phyloP scores from a whole-genome alignment of 1,140 invertebrate genomes.

The Platorchestia sp. region DNA sequence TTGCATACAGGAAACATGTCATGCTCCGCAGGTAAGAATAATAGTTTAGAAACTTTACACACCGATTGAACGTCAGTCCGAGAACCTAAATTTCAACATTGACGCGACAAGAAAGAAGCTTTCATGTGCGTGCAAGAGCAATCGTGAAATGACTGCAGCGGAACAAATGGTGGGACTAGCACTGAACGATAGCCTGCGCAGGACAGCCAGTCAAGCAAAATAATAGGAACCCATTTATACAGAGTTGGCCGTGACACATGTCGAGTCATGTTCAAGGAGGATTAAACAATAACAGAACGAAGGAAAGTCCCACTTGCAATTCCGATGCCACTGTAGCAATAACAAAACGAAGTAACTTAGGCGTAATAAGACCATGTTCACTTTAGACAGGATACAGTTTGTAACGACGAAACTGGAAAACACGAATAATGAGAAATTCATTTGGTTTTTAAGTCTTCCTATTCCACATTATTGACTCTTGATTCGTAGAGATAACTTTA shows the following conservation, averaged over 20 bases:
- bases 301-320: neutral
- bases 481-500: neutral
- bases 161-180: neutral
- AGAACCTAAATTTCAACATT: neutral
- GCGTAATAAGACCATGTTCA: neutral
- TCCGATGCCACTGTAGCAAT: neutral
- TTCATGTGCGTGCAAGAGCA: neutral
- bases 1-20: neutral
- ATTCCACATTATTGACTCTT: neutral
- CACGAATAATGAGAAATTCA: neutral
- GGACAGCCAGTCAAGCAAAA: constrained; percentile 6
- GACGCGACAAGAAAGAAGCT: neutral
- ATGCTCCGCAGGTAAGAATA: too few relatives aligned
- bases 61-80: neutral
- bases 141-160: neutral
- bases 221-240: neutral
- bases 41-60: too few relatives aligned
- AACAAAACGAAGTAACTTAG: neutral
- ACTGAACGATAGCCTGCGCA: neutral
- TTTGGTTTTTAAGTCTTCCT: neutral
- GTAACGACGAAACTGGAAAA: neutral
- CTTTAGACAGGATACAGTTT: neutral
- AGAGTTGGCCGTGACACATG: neutral
- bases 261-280: neutral
- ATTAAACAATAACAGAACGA: neutral